Conservation (phyloP, 2,113 vertebrate species). For the Petaurus breviceps region DNA sequence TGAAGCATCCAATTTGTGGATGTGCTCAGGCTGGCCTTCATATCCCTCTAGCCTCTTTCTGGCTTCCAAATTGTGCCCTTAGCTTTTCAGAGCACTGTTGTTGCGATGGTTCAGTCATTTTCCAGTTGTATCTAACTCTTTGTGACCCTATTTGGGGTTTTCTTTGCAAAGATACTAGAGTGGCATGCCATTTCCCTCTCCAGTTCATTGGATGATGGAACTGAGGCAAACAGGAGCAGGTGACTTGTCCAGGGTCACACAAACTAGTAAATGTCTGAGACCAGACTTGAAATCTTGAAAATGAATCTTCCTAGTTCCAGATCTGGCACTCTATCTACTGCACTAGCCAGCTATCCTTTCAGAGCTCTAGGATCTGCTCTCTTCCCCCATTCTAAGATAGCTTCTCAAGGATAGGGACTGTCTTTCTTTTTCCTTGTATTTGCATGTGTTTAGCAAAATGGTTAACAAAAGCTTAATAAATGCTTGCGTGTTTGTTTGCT, state of each 20-base stretch:
- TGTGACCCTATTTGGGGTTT: background rate
- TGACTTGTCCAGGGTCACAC: no score
- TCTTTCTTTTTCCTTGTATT: background rate
- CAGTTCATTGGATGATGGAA: background rate
- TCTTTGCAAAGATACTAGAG: background rate
- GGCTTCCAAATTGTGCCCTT: background rate
- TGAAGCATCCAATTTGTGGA: background rate
- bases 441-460: background rate
- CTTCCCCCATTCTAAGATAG: background rate
- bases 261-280: background rate
- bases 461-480: background rate
- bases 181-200: background rate
- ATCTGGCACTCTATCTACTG: background rate
- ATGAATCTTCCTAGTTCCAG: no score
- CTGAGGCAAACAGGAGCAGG: background rate
- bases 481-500: background rate
- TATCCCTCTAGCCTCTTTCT: background rate
- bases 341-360: background rate
- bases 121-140: background rate
- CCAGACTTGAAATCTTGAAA: background rate
- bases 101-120: background rate
- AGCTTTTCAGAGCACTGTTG: background rate
- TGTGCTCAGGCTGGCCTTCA: background rate
- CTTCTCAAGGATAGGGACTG: background rate
- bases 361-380: background rate